Conservation (phyloP, 2,888 invertebrate genomes). For the Sinohyriopsis cumingii region DNA sequence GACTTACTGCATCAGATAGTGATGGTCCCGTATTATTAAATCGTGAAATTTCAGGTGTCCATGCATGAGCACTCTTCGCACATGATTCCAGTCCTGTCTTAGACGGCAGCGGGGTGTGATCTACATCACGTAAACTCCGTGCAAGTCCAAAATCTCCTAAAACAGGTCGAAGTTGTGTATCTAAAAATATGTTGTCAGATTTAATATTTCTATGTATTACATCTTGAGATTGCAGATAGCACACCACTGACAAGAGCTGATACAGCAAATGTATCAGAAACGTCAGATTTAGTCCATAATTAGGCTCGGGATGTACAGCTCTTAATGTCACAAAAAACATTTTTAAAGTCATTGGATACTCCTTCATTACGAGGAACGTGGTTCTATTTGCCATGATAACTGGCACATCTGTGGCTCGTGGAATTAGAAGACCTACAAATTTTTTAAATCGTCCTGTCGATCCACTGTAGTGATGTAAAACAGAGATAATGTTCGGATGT, state of each 20-base stretch:
- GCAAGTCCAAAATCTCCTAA: conserved; percentile 44
- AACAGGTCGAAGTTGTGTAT: conserved; percentile 36
- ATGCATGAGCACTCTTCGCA: conserved; percentile 39
- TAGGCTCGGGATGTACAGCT: conserved; percentile 6
- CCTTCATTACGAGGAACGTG: conserved; percentile 43
- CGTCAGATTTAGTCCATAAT: conserved; percentile 18
- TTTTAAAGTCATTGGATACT: conserved; percentile 37
- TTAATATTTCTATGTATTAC: conserved; percentile 48
- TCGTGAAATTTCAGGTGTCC: conserved; percentile 40
- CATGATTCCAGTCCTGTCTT: conserved; percentile 13
- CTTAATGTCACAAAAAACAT: conserved; percentile 23
- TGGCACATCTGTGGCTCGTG: conserved; percentile 24
- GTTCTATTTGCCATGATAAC: conserved; percentile 37
- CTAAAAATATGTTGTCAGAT: conserved; percentile 48
- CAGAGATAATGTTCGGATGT: conserved; percentile 1
- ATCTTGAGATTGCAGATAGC: conserved; percentile 31
- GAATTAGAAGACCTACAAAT: conserved; percentile 30
- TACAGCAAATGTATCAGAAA: conserved; percentile 42
- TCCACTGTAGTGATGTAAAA: conserved; percentile 42
- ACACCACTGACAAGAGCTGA: conserved; percentile 43
- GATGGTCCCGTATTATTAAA: conserved; percentile 15
- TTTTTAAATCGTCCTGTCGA: conserved; percentile 40
- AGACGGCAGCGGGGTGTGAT: conserved; percentile 15
- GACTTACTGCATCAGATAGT: no score
- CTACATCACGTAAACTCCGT: conserved; percentile 6